These are phyloP conservation scores for Deladenus siricidicola DNA, from an alignment of 2,888 invertebrate genomes.

Conservation along the genomic window DNA sequence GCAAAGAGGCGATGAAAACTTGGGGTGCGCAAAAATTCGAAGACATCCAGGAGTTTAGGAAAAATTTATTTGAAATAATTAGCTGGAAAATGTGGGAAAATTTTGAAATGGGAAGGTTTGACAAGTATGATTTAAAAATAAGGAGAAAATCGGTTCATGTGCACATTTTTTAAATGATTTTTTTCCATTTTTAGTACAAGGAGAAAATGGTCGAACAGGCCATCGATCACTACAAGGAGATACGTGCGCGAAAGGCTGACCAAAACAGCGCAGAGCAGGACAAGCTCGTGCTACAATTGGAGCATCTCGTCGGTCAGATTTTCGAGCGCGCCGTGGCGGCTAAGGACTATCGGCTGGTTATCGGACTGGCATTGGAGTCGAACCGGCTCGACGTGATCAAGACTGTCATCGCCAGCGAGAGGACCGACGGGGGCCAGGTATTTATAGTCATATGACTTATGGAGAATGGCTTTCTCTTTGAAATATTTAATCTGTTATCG, in stretches of 20 bases:
- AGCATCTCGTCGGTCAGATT: conserved; percentile 91
- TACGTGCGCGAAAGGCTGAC: conserved; percentile 25
- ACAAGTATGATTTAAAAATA: no score
- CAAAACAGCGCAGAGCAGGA: conserved; percentile 33
- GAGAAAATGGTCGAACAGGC: conserved; percentile 46
- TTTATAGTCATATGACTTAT: no score
- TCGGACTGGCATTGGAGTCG: conserved; percentile 82
- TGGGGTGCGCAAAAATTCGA: no score
- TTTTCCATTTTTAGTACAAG: conserved; percentile 36
- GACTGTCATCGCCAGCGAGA: conserved; percentile 74
- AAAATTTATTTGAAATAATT: no score
- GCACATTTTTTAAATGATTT: background rate
- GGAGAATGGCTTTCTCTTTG: no score
- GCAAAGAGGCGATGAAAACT: no score
- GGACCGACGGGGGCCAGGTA: no score
- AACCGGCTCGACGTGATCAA: conserved; percentile 93
- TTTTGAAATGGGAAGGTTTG: no score
- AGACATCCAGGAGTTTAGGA: no score
- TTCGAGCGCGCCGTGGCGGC: conserved; percentile 81
- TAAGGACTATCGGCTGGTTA: conserved; percentile 59
- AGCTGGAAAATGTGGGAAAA: no score
- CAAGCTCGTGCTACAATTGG: conserved; percentile 63
- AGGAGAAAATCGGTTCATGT: no score
- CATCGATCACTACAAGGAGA: conserved; percentile 41
- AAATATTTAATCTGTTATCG: no score